Conservation (phyloP, 2,797 vertebrate genomes). For the Ctenochaetus hawaiiensis region DNA sequence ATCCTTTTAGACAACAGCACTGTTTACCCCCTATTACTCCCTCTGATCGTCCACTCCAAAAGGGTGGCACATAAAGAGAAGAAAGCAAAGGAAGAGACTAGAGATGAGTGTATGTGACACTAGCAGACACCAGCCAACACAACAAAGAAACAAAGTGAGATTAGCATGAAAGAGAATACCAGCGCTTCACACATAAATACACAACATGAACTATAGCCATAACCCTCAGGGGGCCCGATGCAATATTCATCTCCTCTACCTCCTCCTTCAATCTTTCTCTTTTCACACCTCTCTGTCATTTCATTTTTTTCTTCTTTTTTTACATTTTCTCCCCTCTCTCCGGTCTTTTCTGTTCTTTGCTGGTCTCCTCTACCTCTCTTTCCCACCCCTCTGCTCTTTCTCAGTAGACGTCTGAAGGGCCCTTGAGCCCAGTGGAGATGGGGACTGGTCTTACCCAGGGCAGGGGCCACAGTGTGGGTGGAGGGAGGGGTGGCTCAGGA, state of each 20-base stretch:
- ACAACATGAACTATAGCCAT: slow-evolving; percentile 74
- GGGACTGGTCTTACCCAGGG: slow-evolving; percentile 69
- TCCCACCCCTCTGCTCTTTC: slow-evolving; percentile 83
- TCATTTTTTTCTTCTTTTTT: slow-evolving; percentile 19
- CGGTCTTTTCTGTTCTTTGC: slow-evolving; percentile 63
- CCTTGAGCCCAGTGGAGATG: slow-evolving; percentile 78
- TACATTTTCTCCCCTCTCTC: slow-evolving; percentile 57
- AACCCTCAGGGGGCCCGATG: slow-evolving; percentile 66
- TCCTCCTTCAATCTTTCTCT: slow-evolving; percentile 71
- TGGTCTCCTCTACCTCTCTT: slow-evolving; percentile 66
- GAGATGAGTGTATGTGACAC: slow-evolving; percentile 74
- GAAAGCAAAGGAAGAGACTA: slow-evolving; percentile 74
- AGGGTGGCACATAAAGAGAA: slow-evolving; percentile 69
- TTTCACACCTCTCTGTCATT: slow-evolving; percentile 66
- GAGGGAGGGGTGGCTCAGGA: slow-evolving; percentile 44
- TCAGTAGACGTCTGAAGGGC: slow-evolving; percentile 85
- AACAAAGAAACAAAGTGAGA: slow-evolving; percentile 79
- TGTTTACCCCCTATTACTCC: slow-evolving; percentile 82
- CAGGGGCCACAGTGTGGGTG: slow-evolving; percentile 59
- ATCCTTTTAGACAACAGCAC: slow-evolving; percentile 84
- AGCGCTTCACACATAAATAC: slow-evolving; percentile 77
- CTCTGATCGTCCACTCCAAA: slow-evolving; percentile 84
- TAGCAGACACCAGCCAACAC: slow-evolving; percentile 72
- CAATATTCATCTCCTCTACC: slow-evolving; percentile 77
- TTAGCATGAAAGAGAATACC: slow-evolving; percentile 84